A percentile compares a stretch with the other conserved stretches of the same genome.
Evolutionary conservation across 1,140 invertebrate genomes (phyloP).

Genomic region (Bombyx mandarina): DNA sequence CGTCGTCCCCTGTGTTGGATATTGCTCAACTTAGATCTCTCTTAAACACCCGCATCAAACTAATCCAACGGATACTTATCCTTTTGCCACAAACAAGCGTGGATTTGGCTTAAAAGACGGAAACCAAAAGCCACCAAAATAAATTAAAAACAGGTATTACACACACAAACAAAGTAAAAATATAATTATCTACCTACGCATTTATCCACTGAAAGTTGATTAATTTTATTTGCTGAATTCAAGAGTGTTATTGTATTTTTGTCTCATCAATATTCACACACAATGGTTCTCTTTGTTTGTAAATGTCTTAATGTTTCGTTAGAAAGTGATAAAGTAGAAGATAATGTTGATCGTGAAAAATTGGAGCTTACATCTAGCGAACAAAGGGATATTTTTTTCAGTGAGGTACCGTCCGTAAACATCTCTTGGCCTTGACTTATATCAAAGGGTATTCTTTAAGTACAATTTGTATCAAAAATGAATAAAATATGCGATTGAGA

Average conservation of each 20-base stretch:
- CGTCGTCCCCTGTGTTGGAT: no score
- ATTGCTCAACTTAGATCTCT: no score
- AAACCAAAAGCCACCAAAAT: no score
- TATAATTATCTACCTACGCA: constrained; percentile 34
- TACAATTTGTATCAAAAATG: constrained; percentile 12
- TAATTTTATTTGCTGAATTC: no score
- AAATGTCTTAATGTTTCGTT: constrained; percentile 65
- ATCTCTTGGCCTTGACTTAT: constrained; percentile 64
- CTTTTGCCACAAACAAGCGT: no score
- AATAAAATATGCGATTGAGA: background rate
- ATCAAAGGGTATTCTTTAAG: constrained; percentile 25
- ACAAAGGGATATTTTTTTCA: constrained; percentile 71
- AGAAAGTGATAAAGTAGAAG: constrained; percentile 59
- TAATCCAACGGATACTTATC: no score
- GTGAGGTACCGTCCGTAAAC: constrained; percentile 65
- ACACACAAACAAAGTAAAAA: no score
- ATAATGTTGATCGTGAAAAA: constrained; percentile 54
- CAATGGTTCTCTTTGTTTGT: constrained; percentile 62
- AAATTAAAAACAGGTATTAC: no score
- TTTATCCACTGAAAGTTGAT: constrained; percentile 32
- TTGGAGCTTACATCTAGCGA: constrained; percentile 58
- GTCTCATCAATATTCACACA: constrained; percentile 22
- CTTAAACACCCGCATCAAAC: no score
- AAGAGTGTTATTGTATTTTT: background rate
- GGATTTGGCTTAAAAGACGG: no score